Evolutionary conservation across 2,113 vertebrate species (phyloP), one percentile per base, ranked within the genome.

Genomic region (Alectura lathami): DNA sequence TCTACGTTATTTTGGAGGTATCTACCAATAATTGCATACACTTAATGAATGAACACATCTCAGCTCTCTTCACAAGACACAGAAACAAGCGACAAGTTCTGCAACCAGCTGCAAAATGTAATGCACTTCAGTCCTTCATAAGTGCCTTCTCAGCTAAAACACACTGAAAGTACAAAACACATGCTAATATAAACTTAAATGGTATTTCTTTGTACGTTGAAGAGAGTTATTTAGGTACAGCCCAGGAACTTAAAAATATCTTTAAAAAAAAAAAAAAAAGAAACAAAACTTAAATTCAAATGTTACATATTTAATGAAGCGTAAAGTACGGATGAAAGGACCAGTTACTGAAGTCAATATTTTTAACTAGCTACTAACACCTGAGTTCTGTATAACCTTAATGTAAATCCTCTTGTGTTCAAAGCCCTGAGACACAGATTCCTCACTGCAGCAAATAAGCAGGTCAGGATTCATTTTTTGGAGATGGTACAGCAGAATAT

Each of bases 1-100:
- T 0, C 0, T 5, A 34, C 34, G 26, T 66, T 53, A 64, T 24
- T 3, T 3, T 83, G 32, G 18, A 67, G 15, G 10, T 47, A 78
- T 6, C n/a, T 40, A 56, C 26, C 43, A 72, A 29, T 56, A 79
- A 72, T 40, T 23, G 3, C 21, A 38, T 40, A 70, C 8, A 27
- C 8, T 50, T 16, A 87, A 70, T 24, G 1, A 63, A 51, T 60
- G 0, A 77, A 79, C 42, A 57, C 5, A 76, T 60, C 32, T 22
- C 4, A 50, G 8, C 40, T 32, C 5, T 63, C 29, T 75, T 84
- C 51, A 38, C 8, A 54, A 64, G 60, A 63, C 43, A 73, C 3
- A 74, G 40, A 83, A 92, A 74, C 13, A 81, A 80, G 29, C 6
- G 17, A 5, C 21, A 75, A 70, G 5, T 59, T 64, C 38, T 64